A percentile compares a stretch with the other conserved stretches of the same genome.
phyloP scores from a whole-genome alignment of 2,888 invertebrate species.

The Hypercompe scribonia region DNA sequence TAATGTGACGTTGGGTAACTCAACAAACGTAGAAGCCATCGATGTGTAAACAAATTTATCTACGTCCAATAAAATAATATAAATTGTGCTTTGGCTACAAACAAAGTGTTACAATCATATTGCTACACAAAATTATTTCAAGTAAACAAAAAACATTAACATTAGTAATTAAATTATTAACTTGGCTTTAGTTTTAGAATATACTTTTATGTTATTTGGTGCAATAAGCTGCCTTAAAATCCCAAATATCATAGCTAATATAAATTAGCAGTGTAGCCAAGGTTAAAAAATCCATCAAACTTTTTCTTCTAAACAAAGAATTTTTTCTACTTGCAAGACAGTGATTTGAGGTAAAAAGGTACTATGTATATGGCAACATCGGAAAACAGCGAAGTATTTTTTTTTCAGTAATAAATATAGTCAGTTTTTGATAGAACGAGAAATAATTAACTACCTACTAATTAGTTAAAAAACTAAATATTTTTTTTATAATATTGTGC shows the following conservation, averaged over 20 bases:
- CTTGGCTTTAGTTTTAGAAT: not conserved
- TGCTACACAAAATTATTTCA: not conserved
- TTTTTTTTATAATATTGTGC: slow-evolving; percentile 63
- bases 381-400: slow-evolving; percentile 63
- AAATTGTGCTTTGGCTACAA: slow-evolving; percentile 57
- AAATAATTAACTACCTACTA: slow-evolving; percentile 68
- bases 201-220: slow-evolving; percentile 5
- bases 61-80: slow-evolving; percentile 67
- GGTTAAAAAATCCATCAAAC: slow-evolving; percentile 40
- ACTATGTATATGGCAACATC: slow-evolving; percentile 80
- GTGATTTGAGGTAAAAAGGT: slow-evolving; percentile 79
- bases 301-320: no score
- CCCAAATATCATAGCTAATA: slow-evolving; percentile 15
- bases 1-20: not conserved
- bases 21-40: not conserved
- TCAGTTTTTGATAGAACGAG: slow-evolving; percentile 47
- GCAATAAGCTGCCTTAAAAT: slow-evolving; percentile 30
- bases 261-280: slow-evolving; percentile 41
- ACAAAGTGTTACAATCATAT: slow-evolving; percentile 18
- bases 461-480: slow-evolving; percentile 66
- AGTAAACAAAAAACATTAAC: not conserved
- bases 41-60: slow-evolving; percentile 73
- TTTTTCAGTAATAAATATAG: slow-evolving; percentile 47
- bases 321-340: slow-evolving; percentile 59
- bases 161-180: not conserved